These are phyloP conservation scores for Ammodytes marinus DNA, from an alignment of 2,113 vertebrate genomes.

Conservation along the genomic window DNA sequence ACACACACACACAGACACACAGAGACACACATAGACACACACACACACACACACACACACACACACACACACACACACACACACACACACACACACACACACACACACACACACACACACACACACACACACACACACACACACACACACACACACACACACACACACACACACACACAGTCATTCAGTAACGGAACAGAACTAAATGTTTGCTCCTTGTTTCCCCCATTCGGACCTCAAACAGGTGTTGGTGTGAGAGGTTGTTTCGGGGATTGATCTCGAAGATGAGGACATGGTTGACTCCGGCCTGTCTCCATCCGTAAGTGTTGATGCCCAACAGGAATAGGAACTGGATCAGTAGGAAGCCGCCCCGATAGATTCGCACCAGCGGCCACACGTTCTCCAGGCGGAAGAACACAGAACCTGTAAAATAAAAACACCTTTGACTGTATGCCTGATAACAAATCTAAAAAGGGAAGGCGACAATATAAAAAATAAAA, in stretches of 20 bases:
- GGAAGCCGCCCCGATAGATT: constrained; percentile 96
- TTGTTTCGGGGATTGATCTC: constrained; percentile 97
- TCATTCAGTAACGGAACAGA: no score
- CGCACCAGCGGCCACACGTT: constrained; percentile 94
- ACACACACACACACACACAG: no score
- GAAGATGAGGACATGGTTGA: constrained; percentile 98
- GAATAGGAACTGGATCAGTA: constrained; percentile 98
- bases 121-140: no score
- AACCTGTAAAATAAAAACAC: constrained; percentile 78
- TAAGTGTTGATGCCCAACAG: constrained; percentile 97
- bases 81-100: no score
- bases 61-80: no score
- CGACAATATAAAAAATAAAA: not conserved
- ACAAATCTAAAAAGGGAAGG: not conserved
- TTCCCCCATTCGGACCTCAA: constrained; percentile 86
- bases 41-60: no score
- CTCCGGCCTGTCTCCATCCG: constrained; percentile 95
- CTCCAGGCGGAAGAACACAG: constrained; percentile 86
- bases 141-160: no score
- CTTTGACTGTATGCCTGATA: not conserved
- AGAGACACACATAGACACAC: no score
- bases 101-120: no score
- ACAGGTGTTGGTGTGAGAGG: constrained; percentile 96
- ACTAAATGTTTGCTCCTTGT: no score
- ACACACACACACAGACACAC: not conserved